Percentiles rank a stretch among this genome's conserved stretches.
These are phyloP conservation scores for Sphyrna mokarran DNA, from an alignment of 2,113 vertebrate genomes.

Conservation along the genomic window DNA sequence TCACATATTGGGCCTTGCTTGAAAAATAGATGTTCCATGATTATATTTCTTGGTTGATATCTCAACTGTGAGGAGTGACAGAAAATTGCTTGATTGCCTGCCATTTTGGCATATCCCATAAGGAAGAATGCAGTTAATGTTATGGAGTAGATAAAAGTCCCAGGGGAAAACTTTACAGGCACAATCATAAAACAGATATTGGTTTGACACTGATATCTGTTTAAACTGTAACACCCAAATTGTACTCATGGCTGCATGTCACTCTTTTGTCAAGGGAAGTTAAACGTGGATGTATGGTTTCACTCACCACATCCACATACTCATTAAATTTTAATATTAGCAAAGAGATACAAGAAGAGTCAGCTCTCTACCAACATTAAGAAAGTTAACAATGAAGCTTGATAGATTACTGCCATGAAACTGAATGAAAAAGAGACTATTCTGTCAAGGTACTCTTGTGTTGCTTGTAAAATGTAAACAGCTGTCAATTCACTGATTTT, in stretches of 20 bases:
- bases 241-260: not conserved
- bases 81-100: not conserved
- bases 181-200: not conserved
- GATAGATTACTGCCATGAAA: not conserved
- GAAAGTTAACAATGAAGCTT: not conserved
- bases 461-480: not conserved
- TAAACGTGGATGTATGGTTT: not conserved
- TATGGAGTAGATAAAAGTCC: not conserved
- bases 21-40: not conserved
- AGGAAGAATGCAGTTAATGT: not conserved
- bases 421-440: not conserved
- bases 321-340: slow-evolving; percentile 19
- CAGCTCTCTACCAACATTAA: not conserved
- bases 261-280: slow-evolving; percentile 7
- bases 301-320: not conserved
- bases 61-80: not conserved
- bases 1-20: not conserved
- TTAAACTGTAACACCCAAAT: not conserved
- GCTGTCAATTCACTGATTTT: not conserved
- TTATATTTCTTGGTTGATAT: not conserved
- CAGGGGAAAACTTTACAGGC: not conserved
- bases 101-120: not conserved
- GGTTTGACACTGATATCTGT: not conserved
- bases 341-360: not conserved
- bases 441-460: not conserved